Evolutionary conservation across 2,888 invertebrate species (phyloP), one percentile per base, ranked within the genome.

Genomic region (Geotrupes spiniger): DNA sequence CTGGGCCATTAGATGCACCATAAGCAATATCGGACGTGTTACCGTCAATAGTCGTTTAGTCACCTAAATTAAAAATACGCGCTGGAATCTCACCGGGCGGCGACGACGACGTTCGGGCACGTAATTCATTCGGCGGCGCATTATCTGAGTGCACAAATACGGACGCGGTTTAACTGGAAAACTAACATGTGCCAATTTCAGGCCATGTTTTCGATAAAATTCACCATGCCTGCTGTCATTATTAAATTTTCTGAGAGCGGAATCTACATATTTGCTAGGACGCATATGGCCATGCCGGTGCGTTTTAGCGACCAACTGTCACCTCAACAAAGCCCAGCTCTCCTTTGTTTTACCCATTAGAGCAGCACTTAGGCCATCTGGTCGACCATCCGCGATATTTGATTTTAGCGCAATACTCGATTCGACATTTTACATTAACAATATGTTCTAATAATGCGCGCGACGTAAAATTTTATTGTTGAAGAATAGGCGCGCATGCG

Each of bases 291-390:
- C 58, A 57, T 53, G 62, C 58, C 61, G 56, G 58, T 54, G 57
- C 60, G 62, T 65, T 65, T 65, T 62, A 66, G 62, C 63, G 64
- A 57, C 67, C 67, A 67, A 65, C 67, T 67, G 67, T 67, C 66
- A 66, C 64, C 61, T 57, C 55, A 46, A 52, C 47, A 51, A 55
- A 56, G 56, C 42, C 56, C 52, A 49, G 50, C 52, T 55, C 55
- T 56, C 60, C 58, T 64, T 67, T 67, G 65, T 64, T 66, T 67
- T 63, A 63, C 58, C 61, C 61, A 63, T 65, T 64, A 64, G 62
- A 54, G 57, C 40, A 46, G 58, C 58, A 54, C 54, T 52, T 60
- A 56, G 53, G 44, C 54, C 57, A 56, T 61, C 56, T 54, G 57
- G 60, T 62, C 63, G 62, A 59, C 63, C 62, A 54, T 53, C 58